phyloP scores from a whole-genome alignment of 2,888 invertebrate species.

The Cotesia congregata region DNA sequence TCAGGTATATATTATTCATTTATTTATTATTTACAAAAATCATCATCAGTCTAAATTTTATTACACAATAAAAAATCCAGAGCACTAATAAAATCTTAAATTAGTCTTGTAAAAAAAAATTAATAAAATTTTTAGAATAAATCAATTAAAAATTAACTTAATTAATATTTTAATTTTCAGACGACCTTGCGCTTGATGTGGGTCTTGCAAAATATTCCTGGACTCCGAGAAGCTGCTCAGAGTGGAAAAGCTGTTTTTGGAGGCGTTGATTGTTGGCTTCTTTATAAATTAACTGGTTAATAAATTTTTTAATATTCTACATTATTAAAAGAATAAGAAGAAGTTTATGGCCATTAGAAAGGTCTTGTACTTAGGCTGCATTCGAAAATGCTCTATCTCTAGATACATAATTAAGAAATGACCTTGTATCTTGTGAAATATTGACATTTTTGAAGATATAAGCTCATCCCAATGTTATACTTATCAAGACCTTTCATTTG shows the following conservation, averaged over 20 bases:
- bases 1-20: constrained; percentile 75
- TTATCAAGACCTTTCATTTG: no score
- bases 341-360: no score
- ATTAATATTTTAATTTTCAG: constrained; percentile 68
- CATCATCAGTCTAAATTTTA: neutral
- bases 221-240: constrained; percentile 77
- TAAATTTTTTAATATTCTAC: constrained; percentile 6
- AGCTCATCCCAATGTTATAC: no score
- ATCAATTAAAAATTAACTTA: constrained; percentile 2
- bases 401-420: no score
- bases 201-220: constrained; percentile 81
- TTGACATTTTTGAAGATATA: no score
- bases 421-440: no score
- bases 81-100: neutral
- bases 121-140: neutral
- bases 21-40: constrained; percentile 2
- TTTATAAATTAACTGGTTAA: constrained; percentile 82
- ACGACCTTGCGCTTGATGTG: constrained; percentile 84
- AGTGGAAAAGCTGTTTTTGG: constrained; percentile 83
- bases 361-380: no score
- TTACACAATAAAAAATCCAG: neutral
- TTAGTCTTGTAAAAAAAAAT: no score
- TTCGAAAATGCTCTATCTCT: no score
- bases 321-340: neutral
- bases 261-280: constrained; percentile 93